A percentile compares a stretch with the other conserved stretches of the same genome.
Evolutionary conservation across 2,888 invertebrate genomes (phyloP).

Genomic region (Chrysolina americana): DNA sequence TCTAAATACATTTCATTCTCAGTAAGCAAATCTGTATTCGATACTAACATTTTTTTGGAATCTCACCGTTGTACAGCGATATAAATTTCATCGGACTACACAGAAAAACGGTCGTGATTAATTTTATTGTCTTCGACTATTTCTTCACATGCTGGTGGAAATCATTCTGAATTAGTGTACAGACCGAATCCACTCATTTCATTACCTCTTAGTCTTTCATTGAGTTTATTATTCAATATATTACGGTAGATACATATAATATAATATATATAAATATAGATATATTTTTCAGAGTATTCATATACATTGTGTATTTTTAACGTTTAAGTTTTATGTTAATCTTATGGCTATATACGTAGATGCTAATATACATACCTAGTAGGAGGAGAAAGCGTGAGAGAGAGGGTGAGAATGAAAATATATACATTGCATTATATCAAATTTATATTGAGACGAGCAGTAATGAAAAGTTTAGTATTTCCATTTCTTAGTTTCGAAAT

Average conservation of each 20-base stretch:
- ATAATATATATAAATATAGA: conserved; percentile 61
- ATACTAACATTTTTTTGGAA: not conserved
- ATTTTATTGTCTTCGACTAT: not conserved
- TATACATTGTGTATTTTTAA: conserved; percentile 64
- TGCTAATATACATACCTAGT: not conserved
- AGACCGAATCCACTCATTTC: conserved; percentile 57
- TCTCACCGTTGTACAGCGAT: not conserved
- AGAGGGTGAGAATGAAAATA: not conserved
- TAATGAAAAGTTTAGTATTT: not conserved
- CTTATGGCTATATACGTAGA: conserved; percentile 51
- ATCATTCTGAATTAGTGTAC: conserved; percentile 38
- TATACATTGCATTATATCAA: not conserved
- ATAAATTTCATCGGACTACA: not conserved
- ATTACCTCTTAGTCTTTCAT: conserved; percentile 63
- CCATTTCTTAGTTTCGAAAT: not conserved
- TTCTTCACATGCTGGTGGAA: not conserved
- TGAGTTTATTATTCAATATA: conserved; percentile 45
- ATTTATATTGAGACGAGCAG: not conserved
- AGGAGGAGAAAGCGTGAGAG: not conserved
- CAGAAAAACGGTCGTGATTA: not conserved
- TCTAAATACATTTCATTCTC: no score
- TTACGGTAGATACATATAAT: conserved; percentile 61
- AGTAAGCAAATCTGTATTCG: no score
- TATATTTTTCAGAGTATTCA: conserved; percentile 69
- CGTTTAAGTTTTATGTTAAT: conserved; percentile 60